Base-by-base conservation (phyloP, 1,140 invertebrate genomes). In the Bradynema listronoti region DNA sequence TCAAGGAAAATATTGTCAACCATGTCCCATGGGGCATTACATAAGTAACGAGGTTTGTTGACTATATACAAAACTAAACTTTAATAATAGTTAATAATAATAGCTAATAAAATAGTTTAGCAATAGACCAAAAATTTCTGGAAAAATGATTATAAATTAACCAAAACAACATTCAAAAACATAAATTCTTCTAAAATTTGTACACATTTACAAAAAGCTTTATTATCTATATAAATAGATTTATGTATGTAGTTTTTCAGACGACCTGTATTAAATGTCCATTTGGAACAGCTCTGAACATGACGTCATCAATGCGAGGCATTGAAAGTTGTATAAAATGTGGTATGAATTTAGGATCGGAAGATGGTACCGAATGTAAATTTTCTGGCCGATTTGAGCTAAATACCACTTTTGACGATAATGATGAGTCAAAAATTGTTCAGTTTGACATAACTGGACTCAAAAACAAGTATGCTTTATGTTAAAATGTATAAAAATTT, bases 21-120 rank as follows among this genome's bases (percentile, higher is more conserved):
- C 83, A 3, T 84, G 84, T 69, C 80, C 81, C 5, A 71, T 78
- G 49, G 83, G 83, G 9, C 78, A 83, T 19, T 83, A 81, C 67
- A 73, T 83, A 51, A 67, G 78, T 39, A 57, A 63, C 3, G 34
- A 50, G 47, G 47, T 50, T 7, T 47, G 9, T 7, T 7, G 7
- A 47, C 45, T 9, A 19, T 47, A 19, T n/a, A n/a, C n/a, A n/a
- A n/a, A n/a, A n/a, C n/a, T n/a, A n/a, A n/a, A n/a, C n/a, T n/a
- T n/a, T n/a, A n/a, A n/a, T n/a, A n/a, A n/a, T n/a, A n/a, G n/a
- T n/a, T n/a, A n/a, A n/a, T n/a, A n/a, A n/a, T n/a, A n/a, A n/a
- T n/a, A n/a, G n/a, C n/a, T n/a, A n/a, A n/a, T n/a, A n/a, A n/a
- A n/a, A n/a, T n/a, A n/a, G n/a, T n/a, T n/a, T n/a, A n/a, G n/a